Conservation (phyloP, 2,113 vertebrate genomes). For the Laticauda colubrina region DNA sequence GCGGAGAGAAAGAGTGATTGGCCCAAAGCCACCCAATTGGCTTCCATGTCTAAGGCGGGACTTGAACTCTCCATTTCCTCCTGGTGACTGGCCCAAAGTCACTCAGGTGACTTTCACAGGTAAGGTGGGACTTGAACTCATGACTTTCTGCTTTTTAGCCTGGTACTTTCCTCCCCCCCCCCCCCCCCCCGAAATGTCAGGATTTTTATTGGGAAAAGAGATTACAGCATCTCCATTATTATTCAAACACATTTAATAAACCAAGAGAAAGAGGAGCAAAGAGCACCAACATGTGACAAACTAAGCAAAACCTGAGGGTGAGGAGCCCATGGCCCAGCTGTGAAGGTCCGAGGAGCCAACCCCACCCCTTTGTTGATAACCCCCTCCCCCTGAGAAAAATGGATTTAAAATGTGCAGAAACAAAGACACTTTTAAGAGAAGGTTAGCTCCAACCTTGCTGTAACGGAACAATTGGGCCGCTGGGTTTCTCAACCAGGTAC, state of each 20-base stretch:
- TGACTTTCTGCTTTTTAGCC: neutral
- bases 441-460: slow-evolving; percentile 50
- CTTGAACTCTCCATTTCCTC: neutral
- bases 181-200: slow-evolving; percentile 25
- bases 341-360: slow-evolving; percentile 36
- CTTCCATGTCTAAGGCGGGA: neutral
- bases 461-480: slow-evolving; percentile 48
- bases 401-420: slow-evolving; percentile 58
- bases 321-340: slow-evolving; percentile 41
- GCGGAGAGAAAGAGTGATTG: neutral
- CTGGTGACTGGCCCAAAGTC: too few relatives aligned
- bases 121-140: neutral
- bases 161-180: neutral
- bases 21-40: neutral
- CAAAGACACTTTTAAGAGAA: slow-evolving; percentile 54
- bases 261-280: slow-evolving; percentile 67
- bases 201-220: slow-evolving; percentile 60
- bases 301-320: slow-evolving; percentile 43
- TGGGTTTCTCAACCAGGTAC: slow-evolving; percentile 34
- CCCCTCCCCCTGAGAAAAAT: slow-evolving; percentile 55
- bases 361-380: neutral
- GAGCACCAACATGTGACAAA: slow-evolving; percentile 61
- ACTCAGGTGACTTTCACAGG: neutral
- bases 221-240: slow-evolving; percentile 64
- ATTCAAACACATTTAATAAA: slow-evolving; percentile 71